These are phyloP conservation scores for Rhagoletis zephyria DNA, from an alignment of 1,140 invertebrate genomes.

Conservation along the genomic window DNA sequence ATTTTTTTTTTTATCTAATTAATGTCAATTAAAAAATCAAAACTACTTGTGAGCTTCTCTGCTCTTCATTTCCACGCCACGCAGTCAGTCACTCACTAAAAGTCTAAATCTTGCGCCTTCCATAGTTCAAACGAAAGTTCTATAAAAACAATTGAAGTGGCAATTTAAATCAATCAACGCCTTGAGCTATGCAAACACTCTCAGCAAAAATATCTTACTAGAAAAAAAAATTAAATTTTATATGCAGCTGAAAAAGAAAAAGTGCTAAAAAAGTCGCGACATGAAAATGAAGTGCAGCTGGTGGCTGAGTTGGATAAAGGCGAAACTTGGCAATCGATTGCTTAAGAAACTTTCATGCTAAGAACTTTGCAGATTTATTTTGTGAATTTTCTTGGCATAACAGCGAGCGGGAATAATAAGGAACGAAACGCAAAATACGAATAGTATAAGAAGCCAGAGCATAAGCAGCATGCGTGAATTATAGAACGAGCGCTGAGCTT, in stretches of 20 bases:
- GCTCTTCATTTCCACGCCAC: background rate
- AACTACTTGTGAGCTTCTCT: background rate
- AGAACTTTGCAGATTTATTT: background rate
- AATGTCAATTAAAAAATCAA: too few relatives aligned
- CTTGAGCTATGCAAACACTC: conserved; percentile 22
- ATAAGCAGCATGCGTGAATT: background rate
- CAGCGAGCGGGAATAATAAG: background rate
- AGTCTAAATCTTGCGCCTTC: background rate
- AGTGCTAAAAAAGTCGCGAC: background rate
- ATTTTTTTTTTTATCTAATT: too few relatives aligned
- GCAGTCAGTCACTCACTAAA: background rate
- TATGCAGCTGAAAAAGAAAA: background rate
- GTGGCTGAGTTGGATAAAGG: background rate
- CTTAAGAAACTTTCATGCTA: background rate
- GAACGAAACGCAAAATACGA: background rate
- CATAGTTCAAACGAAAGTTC: background rate
- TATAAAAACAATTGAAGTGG: background rate
- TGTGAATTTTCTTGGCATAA: background rate
- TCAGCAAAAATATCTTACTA: background rate
- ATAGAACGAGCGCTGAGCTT: background rate
- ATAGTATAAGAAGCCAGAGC: background rate
- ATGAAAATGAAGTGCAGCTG: conserved; percentile 6
- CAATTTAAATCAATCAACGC: conserved; percentile 22
- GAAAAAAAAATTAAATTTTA: background rate
- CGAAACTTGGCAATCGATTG: background rate